Evolutionary conservation across 2,888 invertebrate genomes (phyloP).

Genomic region (Ypsolopha scabrella): DNA sequence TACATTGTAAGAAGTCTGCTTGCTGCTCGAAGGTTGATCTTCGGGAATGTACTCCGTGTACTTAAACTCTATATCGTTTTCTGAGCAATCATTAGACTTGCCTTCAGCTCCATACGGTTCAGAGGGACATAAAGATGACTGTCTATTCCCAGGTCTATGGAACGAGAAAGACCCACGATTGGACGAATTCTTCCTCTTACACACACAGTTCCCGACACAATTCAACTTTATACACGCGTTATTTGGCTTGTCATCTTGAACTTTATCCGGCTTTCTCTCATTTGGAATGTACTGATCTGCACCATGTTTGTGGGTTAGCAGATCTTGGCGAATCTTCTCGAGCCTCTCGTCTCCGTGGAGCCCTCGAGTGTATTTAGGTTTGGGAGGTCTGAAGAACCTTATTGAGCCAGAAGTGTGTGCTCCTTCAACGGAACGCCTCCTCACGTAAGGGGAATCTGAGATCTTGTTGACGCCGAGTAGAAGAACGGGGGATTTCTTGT

Average conservation of each 20-base stretch:
- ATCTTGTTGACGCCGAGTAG: conserved; percentile 73
- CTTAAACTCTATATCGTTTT: conserved; percentile 61
- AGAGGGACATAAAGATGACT: conserved; percentile 36
- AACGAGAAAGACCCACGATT: conserved; percentile 58
- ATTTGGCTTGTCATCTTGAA: conserved; percentile 5
- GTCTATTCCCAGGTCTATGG: conserved; percentile 46
- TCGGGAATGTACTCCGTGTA: conserved; percentile 59
- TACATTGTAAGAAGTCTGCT: conserved; percentile 52
- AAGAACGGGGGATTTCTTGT: conserved; percentile 70
- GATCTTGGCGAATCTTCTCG: conserved; percentile 58
- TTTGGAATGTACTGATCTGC: conserved; percentile 56
- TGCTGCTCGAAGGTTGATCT: conserved; percentile 53
- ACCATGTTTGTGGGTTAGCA: conserved; percentile 51
- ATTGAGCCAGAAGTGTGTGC: conserved; percentile 49
- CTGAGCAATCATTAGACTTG: conserved; percentile 38
- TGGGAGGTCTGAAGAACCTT: conserved; percentile 55
- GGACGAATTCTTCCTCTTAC: conserved; percentile 46
- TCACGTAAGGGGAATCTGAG: conserved; percentile 53
- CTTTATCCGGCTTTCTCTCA: conserved; percentile 27
- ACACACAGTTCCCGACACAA: conserved; percentile 52
- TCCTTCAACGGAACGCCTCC: conserved; percentile 45
- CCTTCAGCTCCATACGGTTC: conserved; percentile 33
- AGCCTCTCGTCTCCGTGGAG: conserved; percentile 56
- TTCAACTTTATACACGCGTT: conserved; percentile 37
- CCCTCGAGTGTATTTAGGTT: conserved; percentile 57